Conservation (phyloP, 2,888 invertebrate genomes). For the Meliscaeva auricollis region DNA sequence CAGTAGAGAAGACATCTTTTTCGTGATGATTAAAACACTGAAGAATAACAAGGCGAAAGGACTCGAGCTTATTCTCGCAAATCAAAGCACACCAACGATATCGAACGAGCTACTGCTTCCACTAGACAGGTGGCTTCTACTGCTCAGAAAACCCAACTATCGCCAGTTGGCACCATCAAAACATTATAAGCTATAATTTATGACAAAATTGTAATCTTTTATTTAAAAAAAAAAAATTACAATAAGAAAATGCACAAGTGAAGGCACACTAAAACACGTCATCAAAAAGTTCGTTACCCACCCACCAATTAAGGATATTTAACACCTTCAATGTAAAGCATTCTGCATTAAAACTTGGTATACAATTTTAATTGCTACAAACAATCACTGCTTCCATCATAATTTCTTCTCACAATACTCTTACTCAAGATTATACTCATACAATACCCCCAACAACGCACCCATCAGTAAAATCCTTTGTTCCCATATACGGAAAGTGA, state of each 20-base stretch:
- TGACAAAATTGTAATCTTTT: not conserved
- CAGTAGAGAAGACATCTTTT: too few species aligned
- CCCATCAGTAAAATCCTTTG: slow-evolving; percentile 37
- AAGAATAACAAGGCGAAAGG: too few species aligned
- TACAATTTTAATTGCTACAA: slow-evolving; percentile 13
- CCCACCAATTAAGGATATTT: slow-evolving; percentile 12
- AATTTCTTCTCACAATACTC: slow-evolving; percentile 15
- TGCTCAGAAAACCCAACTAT: too few species aligned
- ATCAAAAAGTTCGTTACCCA: not conserved
- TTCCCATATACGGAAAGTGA: slow-evolving; percentile 8
- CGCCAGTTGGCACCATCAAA: too few species aligned
- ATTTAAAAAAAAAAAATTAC: not conserved
- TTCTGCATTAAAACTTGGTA: not conserved
- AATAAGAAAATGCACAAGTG: not conserved
- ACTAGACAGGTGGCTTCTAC: too few species aligned
- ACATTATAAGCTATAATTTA: too few species aligned
- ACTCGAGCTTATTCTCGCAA: too few species aligned
- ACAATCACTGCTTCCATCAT: slow-evolving; percentile 10
- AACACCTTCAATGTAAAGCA: not conserved
- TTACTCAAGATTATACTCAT: slow-evolving; percentile 26
- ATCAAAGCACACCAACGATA: too few species aligned
- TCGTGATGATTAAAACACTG: too few species aligned
- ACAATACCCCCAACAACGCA: slow-evolving; percentile 8
- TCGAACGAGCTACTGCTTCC: too few species aligned
- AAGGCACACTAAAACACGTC: not conserved